A percentile compares a stretch with the other conserved stretches of the same genome.
Evolutionary conservation across 2,888 invertebrate species (phyloP).

Genomic region (Lampropteryx suffumata): DNA sequence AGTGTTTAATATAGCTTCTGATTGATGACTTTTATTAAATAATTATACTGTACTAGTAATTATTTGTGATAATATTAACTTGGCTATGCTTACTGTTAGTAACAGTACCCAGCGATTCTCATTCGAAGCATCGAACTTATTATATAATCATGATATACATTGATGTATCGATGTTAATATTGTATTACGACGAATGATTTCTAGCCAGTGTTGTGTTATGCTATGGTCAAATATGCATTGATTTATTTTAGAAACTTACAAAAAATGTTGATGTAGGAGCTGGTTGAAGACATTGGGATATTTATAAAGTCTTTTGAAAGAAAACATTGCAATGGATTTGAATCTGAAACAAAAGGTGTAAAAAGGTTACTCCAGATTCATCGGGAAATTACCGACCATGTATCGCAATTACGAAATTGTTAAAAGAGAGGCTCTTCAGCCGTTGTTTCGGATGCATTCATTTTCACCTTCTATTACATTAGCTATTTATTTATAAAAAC

Average conservation of each 20-base stretch:
- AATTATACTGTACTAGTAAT: conserved; percentile 16
- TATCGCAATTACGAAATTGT: no score
- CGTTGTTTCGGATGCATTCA: no score
- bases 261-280: conserved; percentile 1
- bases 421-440: no score
- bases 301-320: conserved; percentile 10
- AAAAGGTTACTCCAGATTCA: no score
- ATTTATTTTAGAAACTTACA: conserved; percentile 10
- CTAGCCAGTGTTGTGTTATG: conserved; percentile 12
- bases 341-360: no score
- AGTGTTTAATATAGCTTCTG: background rate
- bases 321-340: conserved; percentile 8
- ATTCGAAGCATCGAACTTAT: conserved; percentile 37
- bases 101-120: conserved; percentile 27
- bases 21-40: conserved; percentile 3
- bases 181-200: conserved; percentile 6
- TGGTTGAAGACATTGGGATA: conserved; percentile 10
- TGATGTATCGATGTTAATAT: conserved; percentile 15
- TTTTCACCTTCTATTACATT: no score
- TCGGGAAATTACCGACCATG: no score
- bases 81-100: conserved; percentile 31
- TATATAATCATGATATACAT: conserved; percentile 25
- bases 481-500: background rate
- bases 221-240: background rate
- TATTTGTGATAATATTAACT: conserved; percentile 34